Base-by-base conservation (phyloP, 2,888 invertebrate genomes). In the Leptinotarsa juncta region DNA sequence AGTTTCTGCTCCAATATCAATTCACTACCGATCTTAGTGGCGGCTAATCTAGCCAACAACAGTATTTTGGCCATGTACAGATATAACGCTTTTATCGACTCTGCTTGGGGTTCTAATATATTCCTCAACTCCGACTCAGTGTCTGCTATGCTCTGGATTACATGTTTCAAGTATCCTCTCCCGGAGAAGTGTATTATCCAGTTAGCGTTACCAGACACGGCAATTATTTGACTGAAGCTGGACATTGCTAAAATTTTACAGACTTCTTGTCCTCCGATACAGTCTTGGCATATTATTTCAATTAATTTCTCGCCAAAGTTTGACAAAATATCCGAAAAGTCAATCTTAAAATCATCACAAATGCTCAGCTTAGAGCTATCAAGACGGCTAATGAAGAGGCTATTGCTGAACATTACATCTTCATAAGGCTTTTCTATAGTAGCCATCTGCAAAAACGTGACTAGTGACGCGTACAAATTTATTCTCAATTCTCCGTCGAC, bases 31-130 rank as follows among this genome's bases (percentile, higher is more conserved):
- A 90, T 83, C 77, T 92, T 90, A 0, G 91, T 78, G 65, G 80
- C 78, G 0, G 95, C 93, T 81, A 96, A 89, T 83, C 94, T 91
- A 70, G 92, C 90, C 20, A 96, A 89, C 79, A 95, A 90, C 53
- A 94, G 92, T 93, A 97, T 93, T 89, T 96, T 95, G 0, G 96
- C 94, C 86, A 96, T 95, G 88, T 96, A 97, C 18, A 96, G 91
- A 89, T 96, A 97, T 0, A 97, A 88, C 0, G 94, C 93, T 72
- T 94, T 91, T 62, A 97, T 89, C 3, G 92, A 92, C 49, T 79
- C 80, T 15, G 79, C 72, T 67, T 91, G 91, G 16, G 91, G 91
- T 81, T 93, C 92, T 65, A 95, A 83, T n/a, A 93, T 90, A 84
- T 90, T 89, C 71, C 89, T 89, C 23, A 96, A 86, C 23, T 93